These are phyloP conservation scores for Cryptus viduatorius DNA, from an alignment of 2,888 invertebrate species.

Conservation along the genomic window DNA sequence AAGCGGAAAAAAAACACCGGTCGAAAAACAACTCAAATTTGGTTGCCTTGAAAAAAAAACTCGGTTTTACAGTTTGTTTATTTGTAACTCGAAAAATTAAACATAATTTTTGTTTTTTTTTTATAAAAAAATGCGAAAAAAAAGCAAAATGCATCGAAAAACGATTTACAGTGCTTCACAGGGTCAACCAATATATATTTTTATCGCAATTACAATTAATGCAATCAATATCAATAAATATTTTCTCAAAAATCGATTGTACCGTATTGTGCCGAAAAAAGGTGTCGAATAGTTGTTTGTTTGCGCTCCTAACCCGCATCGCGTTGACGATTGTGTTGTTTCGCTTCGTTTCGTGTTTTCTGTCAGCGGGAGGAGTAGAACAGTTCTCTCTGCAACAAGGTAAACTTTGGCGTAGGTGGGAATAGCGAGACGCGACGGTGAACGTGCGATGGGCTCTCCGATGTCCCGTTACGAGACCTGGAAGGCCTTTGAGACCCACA, in stretches of 20 bases:
- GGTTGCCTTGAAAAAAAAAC: too few relatives aligned
- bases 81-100: too few relatives aligned
- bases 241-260: background rate
- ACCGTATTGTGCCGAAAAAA: constrained; percentile 1
- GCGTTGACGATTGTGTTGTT: too few relatives aligned
- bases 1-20: too few relatives aligned
- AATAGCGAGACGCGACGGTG: constrained; percentile 37
- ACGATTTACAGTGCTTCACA: too few relatives aligned
- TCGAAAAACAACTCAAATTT: too few relatives aligned
- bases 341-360: background rate
- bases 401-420: constrained; percentile 59
- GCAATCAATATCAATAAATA: background rate
- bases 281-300: background rate
- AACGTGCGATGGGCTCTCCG: constrained; percentile 50
- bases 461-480: constrained; percentile 84
- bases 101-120: too few relatives aligned
- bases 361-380: background rate
- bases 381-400: background rate
- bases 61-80: too few relatives aligned
- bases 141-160: too few relatives aligned
- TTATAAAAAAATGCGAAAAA: too few relatives aligned
- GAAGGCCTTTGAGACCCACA: constrained; percentile 75
- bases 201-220: background rate
- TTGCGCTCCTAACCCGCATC: too few relatives aligned
- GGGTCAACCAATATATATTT: background rate